Evolutionary conservation across 2,113 vertebrate genomes (phyloP), one percentile per base, ranked within the genome.

Genomic region (Amblyornis subalaris): DNA sequence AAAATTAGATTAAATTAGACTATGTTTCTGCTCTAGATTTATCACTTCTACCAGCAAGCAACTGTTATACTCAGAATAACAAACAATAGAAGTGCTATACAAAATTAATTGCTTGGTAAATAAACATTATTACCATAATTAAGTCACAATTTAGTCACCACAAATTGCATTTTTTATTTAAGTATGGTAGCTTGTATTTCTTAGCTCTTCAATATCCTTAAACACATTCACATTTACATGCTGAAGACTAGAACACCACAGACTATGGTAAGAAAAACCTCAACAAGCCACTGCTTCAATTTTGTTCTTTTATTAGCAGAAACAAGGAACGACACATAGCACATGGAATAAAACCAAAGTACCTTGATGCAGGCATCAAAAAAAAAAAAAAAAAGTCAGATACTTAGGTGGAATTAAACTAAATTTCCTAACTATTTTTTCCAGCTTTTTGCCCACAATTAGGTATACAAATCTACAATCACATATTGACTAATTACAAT

Each of bases 101-200:
- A 95, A 95, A 96, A 96, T 89, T 72, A 90, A 85, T 88, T 48
- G 28, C n/a, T 94, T 61, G 78, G 9, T 53, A 77, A 96, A 91
- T 48, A 67, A 54, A 77, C 10, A 78, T 72, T 93, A 45, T 73
- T 81, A 42, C 53, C 57, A 45, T 73, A 92, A 87, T 90, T 96
- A 82, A 96, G 67, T 48, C 71, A 74, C 38, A 79, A 92, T 88
- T 89, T 31, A 81, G 2, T 84, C 29, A 94, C 73, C 57, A 94
- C 53, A 85, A 91, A 94, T 62, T 86, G 19, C 7, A 16, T 8
- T 51, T 82, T 95, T 93, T 76, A 20, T 78, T 33, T 67, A 90
- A 48, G 8, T 54, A 24, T 70, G 60, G 11, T 47, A 33, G 23
- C 7, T 51, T 94, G 7, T 48, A n/a, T 78, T 90, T 89, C 40